Percentiles rank a stretch among this genome's conserved stretches.
phyloP scores from a whole-genome alignment of 2,797 vertebrate species.

The Myripristis murdjan region DNA sequence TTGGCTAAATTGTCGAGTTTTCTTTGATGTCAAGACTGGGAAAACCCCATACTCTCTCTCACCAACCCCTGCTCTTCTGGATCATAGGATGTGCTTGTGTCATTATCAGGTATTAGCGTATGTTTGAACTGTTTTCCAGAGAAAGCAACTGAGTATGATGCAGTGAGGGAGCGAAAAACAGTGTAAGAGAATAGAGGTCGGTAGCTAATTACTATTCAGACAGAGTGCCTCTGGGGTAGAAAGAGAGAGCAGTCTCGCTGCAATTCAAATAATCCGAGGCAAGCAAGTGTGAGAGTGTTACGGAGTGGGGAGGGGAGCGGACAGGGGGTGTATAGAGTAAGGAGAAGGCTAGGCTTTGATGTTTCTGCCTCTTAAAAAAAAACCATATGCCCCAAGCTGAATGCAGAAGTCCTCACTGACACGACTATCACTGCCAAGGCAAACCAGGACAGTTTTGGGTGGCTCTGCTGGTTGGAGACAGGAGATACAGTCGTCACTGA shows the following conservation, averaged over 20 bases:
- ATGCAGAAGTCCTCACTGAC: not conserved
- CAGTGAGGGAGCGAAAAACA: conserved; percentile 32
- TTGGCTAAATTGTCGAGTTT: not conserved
- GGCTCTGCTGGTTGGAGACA: conserved; percentile 17
- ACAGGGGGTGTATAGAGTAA: not conserved
- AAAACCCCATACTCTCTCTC: not conserved
- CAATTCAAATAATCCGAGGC: conserved; percentile 64
- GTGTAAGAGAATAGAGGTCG: conserved; percentile 57
- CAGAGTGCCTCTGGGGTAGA: conserved; percentile 59
- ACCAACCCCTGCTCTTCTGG: not conserved
- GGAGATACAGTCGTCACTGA: not conserved
- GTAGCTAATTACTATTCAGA: conserved; percentile 78
- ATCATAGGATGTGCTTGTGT: conserved; percentile 22
- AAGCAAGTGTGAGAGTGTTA: conserved; percentile 33
- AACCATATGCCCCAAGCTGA: conserved; percentile 5
- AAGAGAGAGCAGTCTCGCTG: conserved; percentile 49
- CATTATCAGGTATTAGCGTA: conserved; percentile 48
- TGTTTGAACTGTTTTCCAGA: conserved; percentile 26
- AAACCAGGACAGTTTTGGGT: not conserved
- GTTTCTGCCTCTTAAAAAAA: conserved; percentile 24
- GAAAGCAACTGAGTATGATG: conserved; percentile 33
- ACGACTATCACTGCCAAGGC: not conserved
- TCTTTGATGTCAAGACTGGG: conserved; percentile 30
- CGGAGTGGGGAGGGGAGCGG: not conserved
- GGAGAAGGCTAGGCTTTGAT: conserved; percentile 49